A percentile compares a stretch with the other conserved stretches of the same genome.
Evolutionary conservation across 2,888 invertebrate species (phyloP).

Genomic region (Tetragnatha montana): DNA sequence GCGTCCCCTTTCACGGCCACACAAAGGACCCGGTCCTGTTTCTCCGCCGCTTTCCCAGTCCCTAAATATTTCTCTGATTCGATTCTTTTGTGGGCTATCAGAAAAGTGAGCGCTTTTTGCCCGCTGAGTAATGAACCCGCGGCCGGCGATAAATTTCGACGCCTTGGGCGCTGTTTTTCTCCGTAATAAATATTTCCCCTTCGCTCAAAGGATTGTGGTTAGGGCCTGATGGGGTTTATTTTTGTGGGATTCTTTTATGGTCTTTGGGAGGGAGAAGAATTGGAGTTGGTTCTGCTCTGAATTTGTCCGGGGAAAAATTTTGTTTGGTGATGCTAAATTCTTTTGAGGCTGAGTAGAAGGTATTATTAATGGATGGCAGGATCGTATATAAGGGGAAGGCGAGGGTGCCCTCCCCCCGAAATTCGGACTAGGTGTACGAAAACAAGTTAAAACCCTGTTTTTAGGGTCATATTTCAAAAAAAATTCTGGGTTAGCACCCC

Average conservation of each 20-base stretch:
- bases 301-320: too few species aligned
- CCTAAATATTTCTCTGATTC: conserved; percentile 70
- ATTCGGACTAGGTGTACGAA: too few species aligned
- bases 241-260: not conserved
- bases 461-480: too few species aligned
- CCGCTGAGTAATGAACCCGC: not conserved
- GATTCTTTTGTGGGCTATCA: conserved; percentile 51
- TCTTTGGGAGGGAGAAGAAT: not conserved
- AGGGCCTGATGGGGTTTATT: not conserved
- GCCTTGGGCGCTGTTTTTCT: not conserved
- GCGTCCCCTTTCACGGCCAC: conserved; percentile 59
- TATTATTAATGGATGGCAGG: too few species aligned
- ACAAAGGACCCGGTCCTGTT: conserved; percentile 46
- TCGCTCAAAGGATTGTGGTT: not conserved
- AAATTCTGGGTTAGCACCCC: too few species aligned
- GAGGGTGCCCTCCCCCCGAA: too few species aligned
- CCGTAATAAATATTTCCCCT: not conserved
- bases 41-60: conserved; percentile 52
- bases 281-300: too few species aligned
- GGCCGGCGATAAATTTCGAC: not conserved
- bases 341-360: too few species aligned
- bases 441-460: too few species aligned
- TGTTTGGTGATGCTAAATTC: too few species aligned
- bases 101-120: conserved; percentile 33
- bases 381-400: too few species aligned